These are phyloP conservation scores for Aix galericulata DNA, from an alignment of 2,113 vertebrate species.

Conservation along the genomic window DNA sequence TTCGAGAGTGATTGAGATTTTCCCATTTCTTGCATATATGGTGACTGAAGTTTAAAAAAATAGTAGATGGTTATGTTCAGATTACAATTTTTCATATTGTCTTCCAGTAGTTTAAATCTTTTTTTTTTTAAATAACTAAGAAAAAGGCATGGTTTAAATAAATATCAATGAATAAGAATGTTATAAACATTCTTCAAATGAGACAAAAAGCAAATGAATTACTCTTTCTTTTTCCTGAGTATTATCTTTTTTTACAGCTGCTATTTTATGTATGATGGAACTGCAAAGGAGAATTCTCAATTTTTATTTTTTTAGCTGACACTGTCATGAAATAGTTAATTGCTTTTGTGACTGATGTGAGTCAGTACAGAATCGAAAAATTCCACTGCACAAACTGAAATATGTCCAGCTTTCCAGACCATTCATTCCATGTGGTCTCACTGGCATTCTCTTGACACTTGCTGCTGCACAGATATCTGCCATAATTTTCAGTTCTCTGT, in stretches of 20 bases:
- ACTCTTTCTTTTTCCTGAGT: too few species aligned
- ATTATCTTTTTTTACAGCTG: not conserved
- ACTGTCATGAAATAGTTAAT: not conserved
- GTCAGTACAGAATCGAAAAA: not conserved
- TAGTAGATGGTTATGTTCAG: not conserved
- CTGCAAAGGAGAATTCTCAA: not conserved
- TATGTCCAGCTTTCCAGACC: not conserved
- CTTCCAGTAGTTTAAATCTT: not conserved
- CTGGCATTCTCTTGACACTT: not conserved
- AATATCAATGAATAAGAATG: not conserved
- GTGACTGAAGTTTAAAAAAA: not conserved
- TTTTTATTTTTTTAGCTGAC: not conserved
- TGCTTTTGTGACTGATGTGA: rapidly evolving
- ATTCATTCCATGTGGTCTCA: rapidly evolving
- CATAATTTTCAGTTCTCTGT: not conserved
- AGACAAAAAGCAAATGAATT: not conserved
- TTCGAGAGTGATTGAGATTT: not conserved
- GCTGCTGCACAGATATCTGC: not conserved
- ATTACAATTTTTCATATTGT: not conserved
- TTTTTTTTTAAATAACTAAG: not conserved
- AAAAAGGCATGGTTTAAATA: not conserved
- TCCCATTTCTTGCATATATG: not conserved
- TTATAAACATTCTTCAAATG: not conserved
- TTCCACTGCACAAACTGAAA: not conserved
- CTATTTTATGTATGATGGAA: not conserved